Evolutionary conservation across 2,888 invertebrate species (phyloP).

Genomic region (Poecilus cupreus): DNA sequence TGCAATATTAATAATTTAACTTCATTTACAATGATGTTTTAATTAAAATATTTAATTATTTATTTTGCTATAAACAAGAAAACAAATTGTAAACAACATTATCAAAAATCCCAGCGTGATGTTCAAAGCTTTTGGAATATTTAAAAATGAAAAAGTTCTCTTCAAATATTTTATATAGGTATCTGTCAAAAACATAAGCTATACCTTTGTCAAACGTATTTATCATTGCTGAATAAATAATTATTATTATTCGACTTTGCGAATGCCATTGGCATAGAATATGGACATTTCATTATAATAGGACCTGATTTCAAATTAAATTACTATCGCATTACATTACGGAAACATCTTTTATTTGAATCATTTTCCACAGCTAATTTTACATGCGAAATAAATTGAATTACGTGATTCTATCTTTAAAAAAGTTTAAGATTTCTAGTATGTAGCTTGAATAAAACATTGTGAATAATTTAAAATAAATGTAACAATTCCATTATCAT

Average conservation of each 20-base stretch:
- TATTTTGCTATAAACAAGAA: not conserved
- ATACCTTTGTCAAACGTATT: not conserved
- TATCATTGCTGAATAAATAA: not conserved
- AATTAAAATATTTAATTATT: not conserved
- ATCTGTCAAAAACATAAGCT: not conserved
- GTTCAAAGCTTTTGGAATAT: not conserved
- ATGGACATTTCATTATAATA: not conserved
- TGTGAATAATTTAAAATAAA: not conserved
- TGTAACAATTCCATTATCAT: constrained; percentile 16
- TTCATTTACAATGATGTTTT: not conserved
- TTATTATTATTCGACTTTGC: not conserved
- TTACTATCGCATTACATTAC: not conserved
- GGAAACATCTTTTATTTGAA: too few species aligned
- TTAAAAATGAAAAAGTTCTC: not conserved
- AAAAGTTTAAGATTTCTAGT: too few species aligned
- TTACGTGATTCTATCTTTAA: too few species aligned
- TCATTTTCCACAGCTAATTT: too few species aligned
- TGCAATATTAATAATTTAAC: not conserved
- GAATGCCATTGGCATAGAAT: not conserved
- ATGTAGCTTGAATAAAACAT: not conserved
- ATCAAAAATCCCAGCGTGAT: not conserved
- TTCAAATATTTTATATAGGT: not conserved
- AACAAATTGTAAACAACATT: not conserved
- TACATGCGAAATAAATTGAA: too few species aligned
- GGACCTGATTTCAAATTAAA: not conserved